phyloP scores from a whole-genome alignment of 2,888 invertebrate species.

The Drosophila buzzatii region DNA sequence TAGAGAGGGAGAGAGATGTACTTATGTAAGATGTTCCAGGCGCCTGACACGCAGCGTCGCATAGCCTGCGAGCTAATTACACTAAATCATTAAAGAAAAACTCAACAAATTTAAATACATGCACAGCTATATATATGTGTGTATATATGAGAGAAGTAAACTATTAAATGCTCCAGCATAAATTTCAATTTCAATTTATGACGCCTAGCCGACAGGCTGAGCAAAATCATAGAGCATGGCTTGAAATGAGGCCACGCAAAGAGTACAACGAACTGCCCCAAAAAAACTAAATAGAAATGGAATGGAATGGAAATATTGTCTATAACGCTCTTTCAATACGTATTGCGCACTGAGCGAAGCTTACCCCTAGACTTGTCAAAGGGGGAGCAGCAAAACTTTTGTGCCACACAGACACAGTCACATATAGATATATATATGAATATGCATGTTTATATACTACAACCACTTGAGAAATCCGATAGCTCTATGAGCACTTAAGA shows the following conservation, averaged over 20 bases:
- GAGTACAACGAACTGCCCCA: constrained; percentile 64
- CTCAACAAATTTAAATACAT: constrained; percentile 69
- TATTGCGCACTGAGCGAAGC: constrained; percentile 53
- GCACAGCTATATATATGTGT: neutral
- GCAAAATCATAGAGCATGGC: constrained; percentile 46
- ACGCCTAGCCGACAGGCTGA: constrained; percentile 49
- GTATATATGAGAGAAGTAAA: constrained; percentile 43
- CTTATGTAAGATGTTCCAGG: constrained; percentile 33
- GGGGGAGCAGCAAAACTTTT: constrained; percentile 56
- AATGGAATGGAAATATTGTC: constrained; percentile 39
- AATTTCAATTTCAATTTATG: constrained; percentile 80
- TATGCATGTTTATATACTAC: neutral
- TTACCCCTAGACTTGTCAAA: constrained; percentile 54
- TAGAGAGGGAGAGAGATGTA: constrained; percentile 7
- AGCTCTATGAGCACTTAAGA: constrained; percentile 73
- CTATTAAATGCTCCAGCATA: constrained; percentile 80
- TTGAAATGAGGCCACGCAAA: constrained; percentile 69
- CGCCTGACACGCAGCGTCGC: constrained; percentile 53
- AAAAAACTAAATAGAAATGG: constrained; percentile 38
- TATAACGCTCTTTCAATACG: constrained; percentile 48
- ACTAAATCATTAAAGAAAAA: constrained; percentile 69
- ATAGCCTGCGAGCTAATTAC: constrained; percentile 65
- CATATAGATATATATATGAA: neutral
- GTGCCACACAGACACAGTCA: constrained; percentile 2
- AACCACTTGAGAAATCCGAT: constrained; percentile 75